Percentiles rank a stretch among this genome's conserved stretches.
phyloP scores from a whole-genome alignment of 1,140 invertebrate species.

The Dendroctonus valens region DNA sequence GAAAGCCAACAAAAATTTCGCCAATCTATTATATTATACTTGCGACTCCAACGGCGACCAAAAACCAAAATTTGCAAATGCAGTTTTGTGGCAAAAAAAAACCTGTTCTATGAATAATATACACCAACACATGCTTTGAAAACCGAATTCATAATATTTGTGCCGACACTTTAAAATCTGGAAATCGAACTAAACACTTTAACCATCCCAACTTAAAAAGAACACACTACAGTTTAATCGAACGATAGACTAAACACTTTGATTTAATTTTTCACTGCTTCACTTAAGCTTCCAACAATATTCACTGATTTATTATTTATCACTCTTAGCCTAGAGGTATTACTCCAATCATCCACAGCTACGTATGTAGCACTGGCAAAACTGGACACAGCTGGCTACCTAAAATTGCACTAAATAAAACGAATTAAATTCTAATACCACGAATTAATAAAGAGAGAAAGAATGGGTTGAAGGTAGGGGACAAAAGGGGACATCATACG shows the following conservation, averaged over 20 bases:
- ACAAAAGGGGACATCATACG: conserved; percentile 1
- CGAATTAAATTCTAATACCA: conserved; percentile 2
- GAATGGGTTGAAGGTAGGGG: conserved; percentile 5
- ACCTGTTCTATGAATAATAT: too few species aligned
- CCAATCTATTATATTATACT: too few species aligned
- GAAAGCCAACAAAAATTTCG: too few species aligned
- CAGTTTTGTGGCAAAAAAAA: too few species aligned
- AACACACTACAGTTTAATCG: conserved; percentile 11
- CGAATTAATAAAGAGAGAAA: background rate
- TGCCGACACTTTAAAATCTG: too few species aligned
- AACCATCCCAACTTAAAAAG: conserved; percentile 18
- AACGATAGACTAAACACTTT: conserved; percentile 15
- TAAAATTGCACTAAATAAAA: conserved; percentile 1
- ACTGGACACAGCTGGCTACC: conserved; percentile 1
- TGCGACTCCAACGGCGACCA: too few species aligned
- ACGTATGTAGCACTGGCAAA: background rate
- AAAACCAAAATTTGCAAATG: too few species aligned
- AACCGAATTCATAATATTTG: too few species aligned
- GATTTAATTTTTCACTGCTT: conserved; percentile 38
- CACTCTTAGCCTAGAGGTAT: background rate
- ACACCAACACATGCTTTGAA: too few species aligned
- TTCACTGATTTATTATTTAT: conserved; percentile 9
- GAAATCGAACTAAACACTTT: background rate
- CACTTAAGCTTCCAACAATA: conserved; percentile 15
- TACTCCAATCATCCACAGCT: background rate